Base-by-base conservation (phyloP, 64 coral and sea anemone genomes). In the Anthopleura sola region DNA sequence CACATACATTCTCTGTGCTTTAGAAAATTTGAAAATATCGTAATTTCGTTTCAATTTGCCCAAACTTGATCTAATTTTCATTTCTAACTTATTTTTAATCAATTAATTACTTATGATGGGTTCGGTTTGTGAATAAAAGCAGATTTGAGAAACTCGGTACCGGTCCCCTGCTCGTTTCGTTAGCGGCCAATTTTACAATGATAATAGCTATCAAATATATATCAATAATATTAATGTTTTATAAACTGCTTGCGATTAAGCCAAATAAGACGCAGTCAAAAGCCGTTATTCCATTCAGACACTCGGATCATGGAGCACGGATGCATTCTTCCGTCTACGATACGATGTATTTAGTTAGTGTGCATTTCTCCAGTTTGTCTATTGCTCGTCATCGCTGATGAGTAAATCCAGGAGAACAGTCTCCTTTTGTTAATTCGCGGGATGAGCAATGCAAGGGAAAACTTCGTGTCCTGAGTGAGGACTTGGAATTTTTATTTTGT, bases 401-500 rank as follows among this genome's bases (percentile, higher is more conserved):
- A 34, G 13, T 71, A 71, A 71, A 71, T 71, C 66, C 26, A 71
- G 66, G 66, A 71, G 28, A 34, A 71, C 9, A 34, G n/a, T 33
- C 66, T 71, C 31, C 66, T 20, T 71, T 16, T 15, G 66, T 34
- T 71, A 32, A 71, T 15, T 14, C 12, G 31, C 29, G 66, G 28
- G 28, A 5, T 29, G 28, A 71, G 66, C 29, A 71, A 71, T 71
- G 9, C n/a, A 71, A 36, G 66, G 66, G 66, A 34, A 71, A 34
- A 15, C 66, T 34, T 32, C n/a, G 66, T 71, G 66, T 71, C 66
- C 66, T 71, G 28, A 71, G 66, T 71, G 66, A 32, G 13, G 66
- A 71, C 66, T 83, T 48, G 40, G 18, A 6, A 23, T 37, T 83
- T 54, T 83, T 48, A 83, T 75, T 50, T 71, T 39, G 40, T 68